Conservation (phyloP, 2,797 vertebrate species). For the Ceyx erithaca region DNA sequence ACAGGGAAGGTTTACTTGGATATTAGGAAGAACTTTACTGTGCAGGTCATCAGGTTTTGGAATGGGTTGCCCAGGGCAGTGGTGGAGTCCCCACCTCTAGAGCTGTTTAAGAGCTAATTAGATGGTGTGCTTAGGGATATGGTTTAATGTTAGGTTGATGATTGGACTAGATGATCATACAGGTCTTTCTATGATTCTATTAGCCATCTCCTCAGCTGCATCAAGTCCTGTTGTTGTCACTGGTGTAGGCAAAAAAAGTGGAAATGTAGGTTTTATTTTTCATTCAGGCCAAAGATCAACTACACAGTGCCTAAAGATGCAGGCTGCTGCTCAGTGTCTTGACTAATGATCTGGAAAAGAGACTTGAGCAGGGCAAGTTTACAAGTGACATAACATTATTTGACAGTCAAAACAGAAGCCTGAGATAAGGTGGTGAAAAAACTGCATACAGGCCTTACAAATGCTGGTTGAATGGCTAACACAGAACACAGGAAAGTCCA, state of each 20-base stretch:
- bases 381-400: not conserved
- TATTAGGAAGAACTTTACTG: no score
- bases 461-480: not conserved
- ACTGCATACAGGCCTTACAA: not conserved
- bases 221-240: not conserved
- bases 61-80: no score
- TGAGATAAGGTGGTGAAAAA: constrained; percentile 5
- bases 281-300: not conserved
- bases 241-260: not conserved
- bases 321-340: not conserved
- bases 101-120: no score
- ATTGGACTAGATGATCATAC: no score
- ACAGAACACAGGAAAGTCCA: not conserved
- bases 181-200: not conserved
- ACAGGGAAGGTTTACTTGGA: no score
- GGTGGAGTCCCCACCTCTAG: no score
- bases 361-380: not conserved
- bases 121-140: no score
- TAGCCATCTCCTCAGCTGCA: not conserved
- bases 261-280: not conserved
- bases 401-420: constrained; percentile 24
- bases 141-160: no score
- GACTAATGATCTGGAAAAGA: constrained; percentile 1
- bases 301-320: not conserved
- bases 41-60: no score